Conservation (phyloP, 2,888 invertebrate genomes). For the Drosophila demipolita region DNA sequence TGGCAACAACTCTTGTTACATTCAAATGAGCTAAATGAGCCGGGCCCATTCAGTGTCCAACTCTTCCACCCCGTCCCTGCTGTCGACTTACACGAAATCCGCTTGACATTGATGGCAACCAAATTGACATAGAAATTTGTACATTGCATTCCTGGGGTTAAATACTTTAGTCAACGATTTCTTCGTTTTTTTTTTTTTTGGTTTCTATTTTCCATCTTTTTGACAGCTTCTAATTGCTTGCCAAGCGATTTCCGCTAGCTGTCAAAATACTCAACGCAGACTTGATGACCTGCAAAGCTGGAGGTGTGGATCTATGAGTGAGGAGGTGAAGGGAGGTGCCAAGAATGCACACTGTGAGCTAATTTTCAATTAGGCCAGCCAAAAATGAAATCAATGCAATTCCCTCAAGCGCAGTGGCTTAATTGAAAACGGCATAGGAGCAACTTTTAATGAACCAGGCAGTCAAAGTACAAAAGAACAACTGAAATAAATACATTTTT, state of each 20-base stretch:
- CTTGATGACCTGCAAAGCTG: constrained; percentile 2
- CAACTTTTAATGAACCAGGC: constrained; percentile 71
- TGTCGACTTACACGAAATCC: constrained; percentile 53
- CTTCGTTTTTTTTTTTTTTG: constrained; percentile 12
- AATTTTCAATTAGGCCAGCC: constrained; percentile 74
- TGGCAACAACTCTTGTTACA: constrained; percentile 52
- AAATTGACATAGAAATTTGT: constrained; percentile 73
- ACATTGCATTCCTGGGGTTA: constrained; percentile 53
- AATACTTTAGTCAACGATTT: constrained; percentile 37
- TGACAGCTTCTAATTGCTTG: constrained; percentile 74
- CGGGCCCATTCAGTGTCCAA: constrained; percentile 7
- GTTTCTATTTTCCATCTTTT: constrained; percentile 25
- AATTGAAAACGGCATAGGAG: constrained; percentile 69
- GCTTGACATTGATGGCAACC: constrained; percentile 73
- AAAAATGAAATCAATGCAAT: constrained; percentile 72
- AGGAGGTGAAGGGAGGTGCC: background rate
- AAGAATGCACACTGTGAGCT: constrained; percentile 51
- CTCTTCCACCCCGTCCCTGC: constrained; percentile 15
- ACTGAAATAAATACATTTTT: constrained; percentile 11
- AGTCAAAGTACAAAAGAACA: constrained; percentile 22
- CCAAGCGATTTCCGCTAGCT: constrained; percentile 61
- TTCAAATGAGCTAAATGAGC: constrained; percentile 41
- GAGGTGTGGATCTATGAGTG: background rate
- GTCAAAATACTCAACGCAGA: constrained; percentile 50
- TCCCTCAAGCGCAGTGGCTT: constrained; percentile 52